Percentiles rank a stretch among this genome's conserved stretches.
phyloP scores from a whole-genome alignment of 1,140 invertebrate species.

The Portunus trituberculatus region DNA sequence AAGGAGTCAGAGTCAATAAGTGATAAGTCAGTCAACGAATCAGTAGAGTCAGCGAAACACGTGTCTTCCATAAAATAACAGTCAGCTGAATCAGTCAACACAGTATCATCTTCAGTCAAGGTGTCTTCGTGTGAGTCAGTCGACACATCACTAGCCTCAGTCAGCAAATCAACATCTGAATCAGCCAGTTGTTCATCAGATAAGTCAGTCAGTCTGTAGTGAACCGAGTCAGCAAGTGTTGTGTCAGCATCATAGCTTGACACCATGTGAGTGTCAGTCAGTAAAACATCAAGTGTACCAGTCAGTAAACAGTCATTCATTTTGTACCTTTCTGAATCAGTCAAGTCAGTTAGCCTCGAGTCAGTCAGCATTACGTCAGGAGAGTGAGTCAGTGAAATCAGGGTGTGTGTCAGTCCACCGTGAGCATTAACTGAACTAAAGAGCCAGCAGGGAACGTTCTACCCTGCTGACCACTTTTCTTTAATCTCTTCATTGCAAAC shows the following conservation, averaged over 20 bases:
- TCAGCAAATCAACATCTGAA: neutral
- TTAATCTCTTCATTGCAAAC: neutral
- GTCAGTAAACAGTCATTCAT: neutral
- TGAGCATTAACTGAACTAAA: too few relatives aligned
- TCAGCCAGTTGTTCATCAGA: neutral
- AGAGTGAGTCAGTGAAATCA: neutral
- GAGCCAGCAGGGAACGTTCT: neutral
- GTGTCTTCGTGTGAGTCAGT: neutral
- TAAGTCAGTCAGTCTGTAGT: neutral
- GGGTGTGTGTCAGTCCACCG: neutral
- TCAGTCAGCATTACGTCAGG: neutral
- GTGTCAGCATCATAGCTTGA: neutral
- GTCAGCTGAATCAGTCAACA: neutral
- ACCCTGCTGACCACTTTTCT: neutral
- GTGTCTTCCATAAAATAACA: neutral
- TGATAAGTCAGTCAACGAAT: conserved; percentile 16
- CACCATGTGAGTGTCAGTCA: neutral
- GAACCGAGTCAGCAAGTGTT: neutral
- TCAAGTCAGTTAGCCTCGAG: neutral
- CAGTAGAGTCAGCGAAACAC: neutral
- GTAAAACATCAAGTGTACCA: neutral
- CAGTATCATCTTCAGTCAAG: conserved; percentile 22
- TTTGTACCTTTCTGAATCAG: neutral
- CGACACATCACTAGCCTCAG: neutral
- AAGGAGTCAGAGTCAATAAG: conserved; percentile 16